Percentiles rank a stretch among this genome's conserved stretches.
phyloP scores from a whole-genome alignment of 2,113 vertebrate species.

The Tachysurus fulvidraco region DNA sequence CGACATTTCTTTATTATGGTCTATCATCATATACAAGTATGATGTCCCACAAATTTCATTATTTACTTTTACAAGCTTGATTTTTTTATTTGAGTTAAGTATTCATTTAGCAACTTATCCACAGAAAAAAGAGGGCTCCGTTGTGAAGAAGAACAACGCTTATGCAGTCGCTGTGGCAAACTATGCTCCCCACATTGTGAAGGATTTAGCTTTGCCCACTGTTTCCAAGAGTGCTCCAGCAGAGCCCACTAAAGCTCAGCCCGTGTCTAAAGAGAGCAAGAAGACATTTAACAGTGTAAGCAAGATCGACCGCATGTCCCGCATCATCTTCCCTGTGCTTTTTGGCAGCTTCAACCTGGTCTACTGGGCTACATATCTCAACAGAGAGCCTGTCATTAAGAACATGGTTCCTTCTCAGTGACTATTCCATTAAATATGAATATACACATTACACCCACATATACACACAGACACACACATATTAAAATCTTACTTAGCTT shows the following conservation, averaged over 20 bases:
- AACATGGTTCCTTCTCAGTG: conserved; percentile 78
- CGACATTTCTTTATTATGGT: background rate
- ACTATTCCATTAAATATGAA: conserved; percentile 49
- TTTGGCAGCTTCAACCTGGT: conserved; percentile 93
- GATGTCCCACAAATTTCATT: background rate
- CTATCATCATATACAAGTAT: background rate
- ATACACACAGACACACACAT: background rate
- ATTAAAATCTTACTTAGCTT: conserved; percentile 8
- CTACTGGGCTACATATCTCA: conserved; percentile 94
- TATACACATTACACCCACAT: conserved; percentile 62
- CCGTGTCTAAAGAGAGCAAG: conserved; percentile 84
- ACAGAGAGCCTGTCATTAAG: conserved; percentile 83
- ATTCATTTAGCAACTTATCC: conserved; percentile 38
- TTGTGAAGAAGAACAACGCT: conserved; percentile 94
- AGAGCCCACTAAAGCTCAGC: conserved; percentile 79
- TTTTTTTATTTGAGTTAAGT: background rate
- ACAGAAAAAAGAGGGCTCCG: conserved; percentile 89
- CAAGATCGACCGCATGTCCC: conserved; percentile 96
- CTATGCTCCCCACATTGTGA: conserved; percentile 88
- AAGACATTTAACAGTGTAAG: conserved; percentile 97
- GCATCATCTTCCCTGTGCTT: conserved; percentile 93
- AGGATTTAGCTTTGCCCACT: conserved; percentile 87
- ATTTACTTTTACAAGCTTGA: background rate
- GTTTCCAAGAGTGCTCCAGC: conserved; percentile 85
- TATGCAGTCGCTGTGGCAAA: conserved; percentile 94